Percentiles rank a stretch among this genome's conserved stretches.
Conservation (phyloP, 2,888 invertebrate species). For the Sminthurinus aureus region DNA sequence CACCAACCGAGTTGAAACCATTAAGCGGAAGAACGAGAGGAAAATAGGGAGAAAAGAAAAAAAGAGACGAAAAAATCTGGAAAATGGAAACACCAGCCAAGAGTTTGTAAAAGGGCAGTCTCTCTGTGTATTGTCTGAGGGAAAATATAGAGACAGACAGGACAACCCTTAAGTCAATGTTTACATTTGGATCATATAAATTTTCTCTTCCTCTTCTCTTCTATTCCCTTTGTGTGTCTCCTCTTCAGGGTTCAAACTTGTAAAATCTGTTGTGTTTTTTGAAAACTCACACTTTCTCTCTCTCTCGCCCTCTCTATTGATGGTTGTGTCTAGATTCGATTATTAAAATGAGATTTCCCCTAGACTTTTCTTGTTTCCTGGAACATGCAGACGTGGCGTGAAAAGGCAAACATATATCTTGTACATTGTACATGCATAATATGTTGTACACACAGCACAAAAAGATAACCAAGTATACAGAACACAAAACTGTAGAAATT, state of each 20-base stretch:
- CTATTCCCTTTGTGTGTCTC: background rate
- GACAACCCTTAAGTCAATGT: conserved; percentile 25
- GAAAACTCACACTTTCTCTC: conserved; percentile 3
- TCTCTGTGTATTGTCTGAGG: background rate
- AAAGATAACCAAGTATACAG: background rate
- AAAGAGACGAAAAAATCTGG: background rate
- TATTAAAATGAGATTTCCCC: conserved; percentile 34
- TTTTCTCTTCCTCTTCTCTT: conserved; percentile 16
- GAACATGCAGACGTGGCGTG: too few species aligned
- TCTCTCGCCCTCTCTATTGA: background rate
- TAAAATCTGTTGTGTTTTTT: background rate
- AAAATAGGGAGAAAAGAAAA: background rate
- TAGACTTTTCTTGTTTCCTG: background rate
- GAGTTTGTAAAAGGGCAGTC: background rate
- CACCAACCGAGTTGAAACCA: background rate
- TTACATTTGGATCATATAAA: conserved; percentile 33
- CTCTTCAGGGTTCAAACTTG: background rate
- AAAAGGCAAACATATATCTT: too few species aligned
- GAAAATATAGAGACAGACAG: background rate
- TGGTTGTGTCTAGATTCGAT: conserved; percentile 25
- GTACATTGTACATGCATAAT: too few species aligned
- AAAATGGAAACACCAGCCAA: background rate
- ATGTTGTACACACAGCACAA: background rate
- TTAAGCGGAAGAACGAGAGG: background rate
- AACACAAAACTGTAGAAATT: background rate